Conservation (phyloP, 2,888 invertebrate species). For the Pachycephus smyrnensis region DNA sequence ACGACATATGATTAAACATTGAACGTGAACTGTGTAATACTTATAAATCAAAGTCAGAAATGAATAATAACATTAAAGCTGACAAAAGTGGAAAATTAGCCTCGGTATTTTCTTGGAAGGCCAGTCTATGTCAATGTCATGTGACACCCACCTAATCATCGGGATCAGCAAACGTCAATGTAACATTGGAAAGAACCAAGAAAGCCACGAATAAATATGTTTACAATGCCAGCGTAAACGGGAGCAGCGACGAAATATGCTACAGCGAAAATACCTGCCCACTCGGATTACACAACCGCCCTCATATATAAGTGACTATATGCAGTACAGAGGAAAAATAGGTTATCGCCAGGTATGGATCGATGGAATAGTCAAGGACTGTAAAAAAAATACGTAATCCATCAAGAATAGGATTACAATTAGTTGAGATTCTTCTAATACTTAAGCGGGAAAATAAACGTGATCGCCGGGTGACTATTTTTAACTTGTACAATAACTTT, state of each 20-base stretch:
- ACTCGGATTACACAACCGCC: conserved; percentile 47
- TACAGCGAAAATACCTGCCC: conserved; percentile 33
- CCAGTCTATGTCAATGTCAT: conserved; percentile 32
- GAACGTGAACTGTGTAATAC: neutral
- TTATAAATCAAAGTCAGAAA: neutral
- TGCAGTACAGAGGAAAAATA: conserved; percentile 26
- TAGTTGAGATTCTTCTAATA: neutral
- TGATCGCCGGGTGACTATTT: conserved; percentile 45
- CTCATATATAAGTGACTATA: conserved; percentile 31
- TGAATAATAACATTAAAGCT: neutral
- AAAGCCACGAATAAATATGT: conserved; percentile 13
- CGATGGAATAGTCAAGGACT: neutral
- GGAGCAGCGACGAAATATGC: conserved; percentile 21
- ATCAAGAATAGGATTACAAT: neutral
- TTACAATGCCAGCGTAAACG: conserved; percentile 4
- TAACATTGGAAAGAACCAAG: neutral
- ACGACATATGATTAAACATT: neutral
- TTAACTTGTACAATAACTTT: conserved; percentile 50
- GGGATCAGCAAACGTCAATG: neutral
- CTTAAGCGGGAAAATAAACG: neutral
- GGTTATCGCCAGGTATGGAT: conserved; percentile 24
- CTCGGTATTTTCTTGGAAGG: neutral
- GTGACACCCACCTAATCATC: conserved; percentile 22
- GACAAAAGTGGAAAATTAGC: neutral
- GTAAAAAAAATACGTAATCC: neutral